These are phyloP conservation scores for Drosophila equinoxialis DNA, from an alignment of 1,140 invertebrate species.

Conservation along the genomic window DNA sequence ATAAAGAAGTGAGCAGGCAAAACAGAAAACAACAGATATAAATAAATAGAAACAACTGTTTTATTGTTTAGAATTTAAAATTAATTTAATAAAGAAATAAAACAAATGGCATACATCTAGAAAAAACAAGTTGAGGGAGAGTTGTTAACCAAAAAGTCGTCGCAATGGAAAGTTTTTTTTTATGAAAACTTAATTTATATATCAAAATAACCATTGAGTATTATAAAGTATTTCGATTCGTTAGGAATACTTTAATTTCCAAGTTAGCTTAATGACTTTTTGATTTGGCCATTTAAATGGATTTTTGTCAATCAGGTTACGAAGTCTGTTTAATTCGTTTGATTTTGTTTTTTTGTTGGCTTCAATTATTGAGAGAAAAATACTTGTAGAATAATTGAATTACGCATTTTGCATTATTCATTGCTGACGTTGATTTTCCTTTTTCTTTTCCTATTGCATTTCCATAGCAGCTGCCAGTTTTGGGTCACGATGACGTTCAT, in stretches of 20 bases:
- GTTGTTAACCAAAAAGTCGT: constrained; percentile 18
- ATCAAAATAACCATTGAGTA: too few relatives aligned
- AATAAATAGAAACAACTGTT: constrained; percentile 59
- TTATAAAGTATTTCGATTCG: too few relatives aligned
- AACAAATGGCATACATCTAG: constrained; percentile 3
- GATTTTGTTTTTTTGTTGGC: background rate
- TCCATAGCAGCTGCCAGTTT: constrained; percentile 45
- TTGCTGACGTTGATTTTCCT: constrained; percentile 32
- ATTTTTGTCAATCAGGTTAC: background rate
- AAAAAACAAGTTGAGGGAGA: constrained; percentile 31
- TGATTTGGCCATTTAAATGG: too few relatives aligned
- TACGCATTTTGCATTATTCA: constrained; percentile 47
- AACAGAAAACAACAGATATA: constrained; percentile 44
- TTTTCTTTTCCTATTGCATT: constrained; percentile 15
- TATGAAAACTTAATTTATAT: background rate
- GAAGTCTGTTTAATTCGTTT: background rate
- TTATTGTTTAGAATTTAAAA: constrained; percentile 42
- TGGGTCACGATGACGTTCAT: constrained; percentile 52
- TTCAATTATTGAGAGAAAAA: background rate
- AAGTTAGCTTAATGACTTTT: too few relatives aligned
- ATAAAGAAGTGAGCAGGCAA: constrained; percentile 37
- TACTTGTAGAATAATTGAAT: constrained; percentile 1
- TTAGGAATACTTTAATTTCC: too few relatives aligned
- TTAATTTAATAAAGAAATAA: constrained; percentile 10
- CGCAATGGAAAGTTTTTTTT: constrained; percentile 10